Evolutionary conservation across 2,888 invertebrate genomes (phyloP).

Genomic region (Bugulina stolonifera): DNA sequence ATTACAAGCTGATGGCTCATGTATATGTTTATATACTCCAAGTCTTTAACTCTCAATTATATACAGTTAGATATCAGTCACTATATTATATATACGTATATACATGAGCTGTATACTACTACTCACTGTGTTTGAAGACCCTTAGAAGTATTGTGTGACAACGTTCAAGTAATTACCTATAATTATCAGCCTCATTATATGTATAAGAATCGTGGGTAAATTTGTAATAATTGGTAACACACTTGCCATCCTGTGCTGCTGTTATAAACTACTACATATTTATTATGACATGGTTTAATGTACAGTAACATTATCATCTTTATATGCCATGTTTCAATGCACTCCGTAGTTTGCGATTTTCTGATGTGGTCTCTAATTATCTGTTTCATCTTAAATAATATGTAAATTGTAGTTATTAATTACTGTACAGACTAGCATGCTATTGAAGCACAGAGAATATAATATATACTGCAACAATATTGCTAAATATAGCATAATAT

Average conservation of each 20-base stretch:
- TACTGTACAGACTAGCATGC: not conserved
- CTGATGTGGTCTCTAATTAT: not conserved
- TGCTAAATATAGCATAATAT: too few species aligned
- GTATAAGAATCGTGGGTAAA: slow-evolving; percentile 24
- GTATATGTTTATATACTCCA: too few species aligned
- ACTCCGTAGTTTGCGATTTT: too few species aligned
- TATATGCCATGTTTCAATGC: too few species aligned
- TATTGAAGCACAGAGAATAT: too few species aligned
- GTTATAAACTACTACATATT: too few species aligned
- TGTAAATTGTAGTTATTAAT: not conserved
- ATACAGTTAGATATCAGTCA: too few species aligned
- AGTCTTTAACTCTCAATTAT: too few species aligned
- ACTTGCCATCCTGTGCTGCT: too few species aligned
- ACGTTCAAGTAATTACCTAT: not conserved
- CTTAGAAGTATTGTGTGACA: not conserved
- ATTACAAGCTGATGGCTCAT: not conserved
- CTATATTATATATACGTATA: not conserved
- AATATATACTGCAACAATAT: too few species aligned
- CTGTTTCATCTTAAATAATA: not conserved
- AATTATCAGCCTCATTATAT: slow-evolving; percentile 5
- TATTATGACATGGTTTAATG: too few species aligned
- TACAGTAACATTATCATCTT: too few species aligned
- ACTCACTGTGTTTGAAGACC: not conserved
- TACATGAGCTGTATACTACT: not conserved
- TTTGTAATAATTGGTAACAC: slow-evolving; percentile 15